Conservation (phyloP, 2,888 invertebrate genomes). For the Synergus japonicus region DNA sequence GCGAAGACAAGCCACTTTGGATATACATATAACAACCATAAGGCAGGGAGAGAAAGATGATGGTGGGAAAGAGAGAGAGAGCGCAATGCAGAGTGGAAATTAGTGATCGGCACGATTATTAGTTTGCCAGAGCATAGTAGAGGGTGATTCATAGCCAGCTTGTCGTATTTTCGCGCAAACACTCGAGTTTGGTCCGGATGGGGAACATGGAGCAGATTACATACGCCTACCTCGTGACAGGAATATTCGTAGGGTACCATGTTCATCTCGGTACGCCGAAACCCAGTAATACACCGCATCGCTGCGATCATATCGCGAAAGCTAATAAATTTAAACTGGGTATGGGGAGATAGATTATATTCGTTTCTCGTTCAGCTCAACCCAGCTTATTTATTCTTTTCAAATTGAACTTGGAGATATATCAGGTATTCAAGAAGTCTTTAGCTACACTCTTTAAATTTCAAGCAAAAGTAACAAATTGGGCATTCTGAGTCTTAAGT, state of each 20-base stretch:
- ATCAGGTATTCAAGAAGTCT: neutral
- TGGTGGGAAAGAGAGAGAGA: constrained; percentile 45
- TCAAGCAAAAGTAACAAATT: no score
- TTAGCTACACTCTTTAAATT: neutral
- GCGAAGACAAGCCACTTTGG: neutral
- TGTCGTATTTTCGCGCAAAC: constrained; percentile 72
- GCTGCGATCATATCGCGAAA: constrained; percentile 69
- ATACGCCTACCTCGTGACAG: constrained; percentile 67
- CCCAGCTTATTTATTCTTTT: constrained; percentile 1
- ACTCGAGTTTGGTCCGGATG: constrained; percentile 70
- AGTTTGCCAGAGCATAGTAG: constrained; percentile 61
- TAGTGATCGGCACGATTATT: constrained; percentile 72
- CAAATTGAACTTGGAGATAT: neutral
- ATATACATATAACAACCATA: neutral
- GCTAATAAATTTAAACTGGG: constrained; percentile 67
- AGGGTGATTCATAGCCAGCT: constrained; percentile 73
- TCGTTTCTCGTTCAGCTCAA: constrained; percentile 42
- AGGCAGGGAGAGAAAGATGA: constrained; percentile 33
- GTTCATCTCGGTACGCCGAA: constrained; percentile 66
- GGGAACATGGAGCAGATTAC: constrained; percentile 70
- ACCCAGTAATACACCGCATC: constrained; percentile 62
- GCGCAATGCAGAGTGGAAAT: constrained; percentile 62
- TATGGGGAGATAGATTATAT: constrained; percentile 47
- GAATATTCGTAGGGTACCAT: constrained; percentile 74
- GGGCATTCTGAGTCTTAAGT: neutral